phyloP scores from a whole-genome alignment of 2,888 invertebrate genomes.

The Drosophila sordidapex region DNA sequence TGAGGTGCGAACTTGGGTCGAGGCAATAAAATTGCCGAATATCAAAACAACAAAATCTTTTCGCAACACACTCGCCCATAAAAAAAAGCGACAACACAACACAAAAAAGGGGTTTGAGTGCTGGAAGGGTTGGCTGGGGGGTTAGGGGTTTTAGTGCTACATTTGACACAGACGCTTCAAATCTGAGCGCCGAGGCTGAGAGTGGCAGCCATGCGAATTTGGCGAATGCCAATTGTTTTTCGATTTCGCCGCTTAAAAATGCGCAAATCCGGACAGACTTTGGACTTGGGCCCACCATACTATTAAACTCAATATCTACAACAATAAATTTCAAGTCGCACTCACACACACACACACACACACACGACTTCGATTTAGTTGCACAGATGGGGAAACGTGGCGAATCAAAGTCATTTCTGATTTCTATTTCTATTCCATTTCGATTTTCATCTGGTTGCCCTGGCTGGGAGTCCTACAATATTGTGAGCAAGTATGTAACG shows the following conservation, averaged over 20 bases:
- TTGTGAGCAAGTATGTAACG: background rate
- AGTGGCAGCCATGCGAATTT: slow-evolving; percentile 71
- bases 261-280: slow-evolving; percentile 56
- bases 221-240: slow-evolving; percentile 80
- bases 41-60: slow-evolving; percentile 80
- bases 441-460: slow-evolving; percentile 4
- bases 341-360: slow-evolving; percentile 35
- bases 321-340: slow-evolving; percentile 75
- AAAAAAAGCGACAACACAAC: slow-evolving; percentile 47
- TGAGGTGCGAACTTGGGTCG: slow-evolving; percentile 84
- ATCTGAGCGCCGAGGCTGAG: slow-evolving; percentile 43
- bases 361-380: slow-evolving; percentile 41
- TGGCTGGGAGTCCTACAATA: background rate
- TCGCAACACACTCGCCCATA: slow-evolving; percentile 69
- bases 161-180: slow-evolving; percentile 68
- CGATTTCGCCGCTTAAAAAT: slow-evolving; percentile 76
- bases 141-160: slow-evolving; percentile 33
- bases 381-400: slow-evolving; percentile 64
- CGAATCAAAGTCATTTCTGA: slow-evolving; percentile 68
- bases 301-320: slow-evolving; percentile 82
- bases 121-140: background rate
- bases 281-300: slow-evolving; percentile 53
- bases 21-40: slow-evolving; percentile 83
- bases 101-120: slow-evolving; percentile 57
- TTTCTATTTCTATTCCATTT: slow-evolving; percentile 33